Conservation (phyloP, 2,113 vertebrate species). For the Bombycilla garrulus region DNA sequence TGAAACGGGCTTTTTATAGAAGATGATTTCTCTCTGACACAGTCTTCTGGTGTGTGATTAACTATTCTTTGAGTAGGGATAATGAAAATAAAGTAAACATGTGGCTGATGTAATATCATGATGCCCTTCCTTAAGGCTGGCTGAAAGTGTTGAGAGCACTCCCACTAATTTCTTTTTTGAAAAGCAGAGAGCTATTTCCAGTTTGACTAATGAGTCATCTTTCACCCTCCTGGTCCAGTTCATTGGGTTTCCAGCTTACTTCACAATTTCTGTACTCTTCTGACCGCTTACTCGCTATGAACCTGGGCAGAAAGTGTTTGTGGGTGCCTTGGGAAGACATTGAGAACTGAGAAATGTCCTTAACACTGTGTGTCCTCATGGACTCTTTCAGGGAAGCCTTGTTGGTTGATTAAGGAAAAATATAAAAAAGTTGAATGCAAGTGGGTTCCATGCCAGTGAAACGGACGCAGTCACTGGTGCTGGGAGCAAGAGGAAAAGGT, state of each 20-base stretch:
- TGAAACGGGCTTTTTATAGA: conserved; percentile 16
- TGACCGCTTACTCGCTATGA: fast-evolving
- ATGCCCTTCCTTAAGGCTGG: neutral
- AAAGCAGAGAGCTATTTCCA: neutral
- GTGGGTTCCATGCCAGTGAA: fast-evolving
- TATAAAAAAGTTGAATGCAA: neutral
- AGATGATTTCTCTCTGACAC: neutral
- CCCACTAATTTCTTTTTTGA: neutral
- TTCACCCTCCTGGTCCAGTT: neutral
- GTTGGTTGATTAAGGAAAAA: neutral
- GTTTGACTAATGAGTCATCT: neutral
- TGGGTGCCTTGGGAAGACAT: neutral
- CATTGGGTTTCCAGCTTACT: neutral
- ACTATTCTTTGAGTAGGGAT: neutral
- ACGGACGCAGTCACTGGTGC: neutral
- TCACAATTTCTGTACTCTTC: neutral
- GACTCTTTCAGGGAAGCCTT: neutral
- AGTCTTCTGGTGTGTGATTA: neutral
- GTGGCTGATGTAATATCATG: neutral
- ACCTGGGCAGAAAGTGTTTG: neutral
- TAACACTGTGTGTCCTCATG: neutral
- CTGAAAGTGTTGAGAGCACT: neutral
- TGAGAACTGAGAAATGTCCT: neutral
- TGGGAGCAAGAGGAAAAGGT: neutral
- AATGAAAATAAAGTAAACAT: neutral